Conservation (phyloP, 2,113 vertebrate genomes). For the Oxyruncus cristatus region DNA sequence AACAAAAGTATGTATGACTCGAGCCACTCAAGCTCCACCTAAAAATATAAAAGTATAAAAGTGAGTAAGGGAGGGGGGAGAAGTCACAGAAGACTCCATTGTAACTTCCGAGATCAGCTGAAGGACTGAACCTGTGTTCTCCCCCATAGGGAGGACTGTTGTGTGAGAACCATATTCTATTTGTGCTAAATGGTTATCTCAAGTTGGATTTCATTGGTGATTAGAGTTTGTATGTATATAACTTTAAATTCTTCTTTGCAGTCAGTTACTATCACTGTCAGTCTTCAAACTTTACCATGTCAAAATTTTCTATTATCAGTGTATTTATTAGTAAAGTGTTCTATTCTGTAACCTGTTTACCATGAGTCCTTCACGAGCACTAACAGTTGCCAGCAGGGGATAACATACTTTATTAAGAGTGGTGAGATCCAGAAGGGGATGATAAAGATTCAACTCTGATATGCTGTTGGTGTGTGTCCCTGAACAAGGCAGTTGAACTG, state of each 20-base stretch:
- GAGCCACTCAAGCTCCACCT: background rate
- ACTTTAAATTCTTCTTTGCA: background rate
- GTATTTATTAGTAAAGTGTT: background rate
- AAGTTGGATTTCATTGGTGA: background rate
- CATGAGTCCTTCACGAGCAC: background rate
- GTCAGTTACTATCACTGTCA: background rate
- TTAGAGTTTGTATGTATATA: background rate
- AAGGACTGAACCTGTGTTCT: background rate
- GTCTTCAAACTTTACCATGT: background rate
- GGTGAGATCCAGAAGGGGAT: background rate
- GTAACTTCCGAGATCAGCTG: background rate
- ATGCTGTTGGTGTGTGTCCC: rapidly evolving
- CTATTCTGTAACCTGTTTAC: background rate
- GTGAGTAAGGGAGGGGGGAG: background rate
- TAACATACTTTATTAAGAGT: background rate
- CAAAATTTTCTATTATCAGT: background rate
- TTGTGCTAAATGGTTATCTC: background rate
- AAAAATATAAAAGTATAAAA: background rate
- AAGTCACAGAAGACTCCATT: background rate
- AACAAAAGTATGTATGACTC: background rate
- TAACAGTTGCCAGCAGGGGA: background rate
- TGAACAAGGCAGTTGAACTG: background rate
- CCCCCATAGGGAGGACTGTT: background rate
- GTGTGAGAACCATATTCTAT: background rate
- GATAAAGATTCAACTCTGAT: background rate